phyloP scores from a whole-genome alignment of 2,797 vertebrate genomes.

The Chelonia mydas region DNA sequence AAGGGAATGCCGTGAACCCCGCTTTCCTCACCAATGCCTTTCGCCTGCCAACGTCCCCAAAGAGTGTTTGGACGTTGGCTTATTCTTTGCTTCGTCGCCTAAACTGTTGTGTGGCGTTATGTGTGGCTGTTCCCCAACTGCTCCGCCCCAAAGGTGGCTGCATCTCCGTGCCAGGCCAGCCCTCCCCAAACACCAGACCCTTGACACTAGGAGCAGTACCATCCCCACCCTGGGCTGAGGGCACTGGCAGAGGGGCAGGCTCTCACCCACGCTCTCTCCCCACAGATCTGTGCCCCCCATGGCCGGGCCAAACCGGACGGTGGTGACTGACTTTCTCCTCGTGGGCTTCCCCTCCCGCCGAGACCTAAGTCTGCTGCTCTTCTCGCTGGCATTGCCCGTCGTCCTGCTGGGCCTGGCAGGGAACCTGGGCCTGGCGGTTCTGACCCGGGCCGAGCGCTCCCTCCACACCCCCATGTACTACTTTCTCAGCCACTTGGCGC shows the following conservation, averaged over 20 bases:
- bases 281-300: background rate
- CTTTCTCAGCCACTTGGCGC: slow-evolving; percentile 47
- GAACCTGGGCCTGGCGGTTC: slow-evolving; percentile 29
- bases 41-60: background rate
- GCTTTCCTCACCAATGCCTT: background rate
- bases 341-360: slow-evolving; percentile 9
- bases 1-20: background rate
- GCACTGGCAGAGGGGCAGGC: background rate
- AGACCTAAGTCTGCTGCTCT: slow-evolving; percentile 42
- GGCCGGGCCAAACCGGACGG: slow-evolving; percentile 5
- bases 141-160: no score
- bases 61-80: background rate
- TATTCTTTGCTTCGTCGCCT: background rate
- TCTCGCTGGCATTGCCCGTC: slow-evolving; percentile 24
- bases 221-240: background rate
- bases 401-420: slow-evolving; percentile 37
- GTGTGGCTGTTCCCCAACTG: no score
- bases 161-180: background rate
- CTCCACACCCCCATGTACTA: slow-evolving; percentile 60
- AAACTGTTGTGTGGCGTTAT: background rate
- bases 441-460: background rate
- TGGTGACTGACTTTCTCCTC: slow-evolving; percentile 28
- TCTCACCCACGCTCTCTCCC: background rate
- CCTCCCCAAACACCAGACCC: background rate
- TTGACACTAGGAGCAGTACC: background rate